These are phyloP conservation scores for Eutolmus rufibarbis DNA, from an alignment of 2,888 invertebrate genomes.

Conservation along the genomic window DNA sequence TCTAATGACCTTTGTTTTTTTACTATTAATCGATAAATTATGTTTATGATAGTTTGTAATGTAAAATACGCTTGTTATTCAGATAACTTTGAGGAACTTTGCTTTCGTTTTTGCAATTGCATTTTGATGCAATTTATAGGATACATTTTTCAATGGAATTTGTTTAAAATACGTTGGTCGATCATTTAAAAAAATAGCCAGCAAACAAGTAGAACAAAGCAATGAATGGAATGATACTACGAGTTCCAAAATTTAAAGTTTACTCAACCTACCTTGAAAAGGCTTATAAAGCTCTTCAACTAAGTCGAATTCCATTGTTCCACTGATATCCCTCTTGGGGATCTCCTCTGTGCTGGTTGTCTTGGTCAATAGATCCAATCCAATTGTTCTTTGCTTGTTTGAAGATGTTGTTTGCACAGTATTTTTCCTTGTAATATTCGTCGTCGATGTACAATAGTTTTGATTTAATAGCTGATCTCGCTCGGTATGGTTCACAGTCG, in stretches of 20 bases:
- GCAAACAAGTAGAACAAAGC: neutral
- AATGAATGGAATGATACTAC: neutral
- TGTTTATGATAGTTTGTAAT: too few species aligned
- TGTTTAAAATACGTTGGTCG: neutral
- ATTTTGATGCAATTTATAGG: too few species aligned
- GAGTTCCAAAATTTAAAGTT: neutral
- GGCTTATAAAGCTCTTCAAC: slow-evolving; percentile 19
- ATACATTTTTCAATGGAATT: neutral
- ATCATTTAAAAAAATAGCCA: neutral
- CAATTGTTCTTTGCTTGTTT: neutral
- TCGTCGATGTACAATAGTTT: neutral
- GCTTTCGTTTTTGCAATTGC: too few species aligned
- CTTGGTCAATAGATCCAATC: slow-evolving; percentile 14
- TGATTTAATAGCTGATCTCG: neutral
- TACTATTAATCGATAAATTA: neutral
- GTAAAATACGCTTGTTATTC: neutral
- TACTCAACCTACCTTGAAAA: neutral
- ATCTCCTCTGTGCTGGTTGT: neutral
- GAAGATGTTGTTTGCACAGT: neutral
- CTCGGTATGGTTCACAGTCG: neutral
- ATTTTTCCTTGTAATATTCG: neutral
- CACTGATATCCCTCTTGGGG: neutral
- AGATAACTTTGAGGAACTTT: too few species aligned
- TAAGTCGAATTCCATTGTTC: slow-evolving; percentile 26
- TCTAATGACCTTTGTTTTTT: neutral